Conservation (phyloP, 2,888 invertebrate genomes). For the Spodoptera exigua region DNA sequence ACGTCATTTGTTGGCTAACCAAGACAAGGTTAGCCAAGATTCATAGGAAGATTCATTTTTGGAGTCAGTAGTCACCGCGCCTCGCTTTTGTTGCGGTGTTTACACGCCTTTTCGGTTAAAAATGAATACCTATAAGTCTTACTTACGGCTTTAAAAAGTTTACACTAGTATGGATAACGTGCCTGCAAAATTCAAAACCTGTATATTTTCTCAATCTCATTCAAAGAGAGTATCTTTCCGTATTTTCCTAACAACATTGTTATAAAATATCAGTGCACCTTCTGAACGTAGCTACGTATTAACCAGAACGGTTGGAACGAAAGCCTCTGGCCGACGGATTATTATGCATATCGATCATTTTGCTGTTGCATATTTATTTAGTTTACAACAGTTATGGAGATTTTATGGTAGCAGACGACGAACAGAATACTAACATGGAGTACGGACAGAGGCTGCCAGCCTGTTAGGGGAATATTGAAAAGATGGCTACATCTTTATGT, state of each 20-base stretch:
- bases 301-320: constrained; percentile 27
- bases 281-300: constrained; percentile 8
- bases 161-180: too few species aligned
- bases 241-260: too few species aligned
- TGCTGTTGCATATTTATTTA: constrained; percentile 53
- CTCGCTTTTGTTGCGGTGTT: too few species aligned
- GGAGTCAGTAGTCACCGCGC: too few species aligned
- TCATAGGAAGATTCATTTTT: too few species aligned
- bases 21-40: too few species aligned
- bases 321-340: constrained; percentile 41
- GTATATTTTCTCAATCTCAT: neutral
- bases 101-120: too few species aligned
- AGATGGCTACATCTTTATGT: constrained; percentile 10
- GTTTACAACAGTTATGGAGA: constrained; percentile 45
- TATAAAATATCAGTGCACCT: neutral
- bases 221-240: too few species aligned
- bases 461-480: constrained; percentile 2
- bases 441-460: neutral
- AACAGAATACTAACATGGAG: constrained; percentile 30
- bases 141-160: too few species aligned
- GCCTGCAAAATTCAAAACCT: neutral
- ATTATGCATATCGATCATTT: constrained; percentile 57
- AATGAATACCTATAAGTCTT: too few species aligned
- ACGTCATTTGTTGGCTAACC: too few species aligned
- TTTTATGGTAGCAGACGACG: constrained; percentile 33